phyloP scores from a whole-genome alignment of 2,113 vertebrate genomes.

The Marmota monax region DNA sequence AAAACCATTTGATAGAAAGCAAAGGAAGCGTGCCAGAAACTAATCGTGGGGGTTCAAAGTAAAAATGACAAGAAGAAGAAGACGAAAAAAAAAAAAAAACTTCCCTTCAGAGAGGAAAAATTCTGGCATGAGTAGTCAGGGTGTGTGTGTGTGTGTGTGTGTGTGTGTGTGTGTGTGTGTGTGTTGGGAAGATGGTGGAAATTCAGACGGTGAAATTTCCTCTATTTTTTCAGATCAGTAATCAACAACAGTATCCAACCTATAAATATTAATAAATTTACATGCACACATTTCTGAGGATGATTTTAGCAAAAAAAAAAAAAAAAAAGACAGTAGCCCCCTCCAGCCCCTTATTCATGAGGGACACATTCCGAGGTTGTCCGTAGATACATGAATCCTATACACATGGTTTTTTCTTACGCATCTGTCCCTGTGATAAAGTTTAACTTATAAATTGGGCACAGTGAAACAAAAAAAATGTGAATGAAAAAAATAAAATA shows the following conservation, averaged over 20 bases:
- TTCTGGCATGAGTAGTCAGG: too few species aligned
- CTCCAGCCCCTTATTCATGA: too few species aligned
- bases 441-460: not conserved
- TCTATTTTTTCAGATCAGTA: conserved; percentile 2
- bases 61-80: conserved; percentile 14
- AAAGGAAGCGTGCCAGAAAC: conserved; percentile 46
- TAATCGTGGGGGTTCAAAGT: conserved; percentile 49
- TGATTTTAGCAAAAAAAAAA: conserved; percentile 28
- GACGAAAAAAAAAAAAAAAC: not conserved
- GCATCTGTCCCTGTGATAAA: not conserved
- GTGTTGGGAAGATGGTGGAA: not conserved
- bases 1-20: conserved; percentile 49
- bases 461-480: not conserved
- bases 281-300: conserved; percentile 9
- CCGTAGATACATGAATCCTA: not conserved
- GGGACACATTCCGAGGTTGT: not conserved
- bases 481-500: too few species aligned
- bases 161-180: not conserved
- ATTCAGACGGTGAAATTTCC: not conserved
- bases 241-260: not conserved
- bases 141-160: not conserved
- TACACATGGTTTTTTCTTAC: too few species aligned
- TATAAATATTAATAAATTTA: not conserved
- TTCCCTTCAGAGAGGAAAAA: not conserved
- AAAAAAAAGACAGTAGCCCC: too few species aligned